phyloP scores from a whole-genome alignment of 37 sponge, comb jelly and placozoan genomes.

The Spongilla lacustris region DNA sequence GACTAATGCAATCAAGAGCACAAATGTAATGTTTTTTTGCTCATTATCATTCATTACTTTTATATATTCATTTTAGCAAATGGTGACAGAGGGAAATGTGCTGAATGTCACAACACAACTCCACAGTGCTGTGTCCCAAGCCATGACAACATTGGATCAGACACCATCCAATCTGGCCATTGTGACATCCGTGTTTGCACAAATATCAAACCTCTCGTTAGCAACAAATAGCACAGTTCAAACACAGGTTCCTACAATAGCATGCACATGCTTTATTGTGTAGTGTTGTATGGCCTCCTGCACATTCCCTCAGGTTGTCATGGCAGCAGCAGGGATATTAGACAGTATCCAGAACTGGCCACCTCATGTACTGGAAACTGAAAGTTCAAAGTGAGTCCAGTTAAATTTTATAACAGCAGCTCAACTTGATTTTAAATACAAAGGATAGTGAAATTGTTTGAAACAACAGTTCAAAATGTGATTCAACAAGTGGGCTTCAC shows the following conservation, averaged over 20 bases:
- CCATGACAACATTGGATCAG: neutral
- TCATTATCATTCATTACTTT: neutral
- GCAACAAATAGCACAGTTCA: neutral
- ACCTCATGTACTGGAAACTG: slow-evolving; percentile 9
- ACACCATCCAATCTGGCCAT: neutral
- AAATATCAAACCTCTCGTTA: neutral
- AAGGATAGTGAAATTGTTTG: slow-evolving; percentile 44
- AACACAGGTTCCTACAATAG: neutral
- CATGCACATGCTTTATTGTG: no score
- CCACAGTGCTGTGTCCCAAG: neutral
- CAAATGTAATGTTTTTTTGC: neutral
- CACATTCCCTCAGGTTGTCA: slow-evolving; percentile 40
- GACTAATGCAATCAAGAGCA: neutral
- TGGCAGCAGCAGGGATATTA: slow-evolving; percentile 19
- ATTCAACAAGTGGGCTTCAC: slow-evolving; percentile 27
- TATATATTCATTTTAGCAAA: neutral
- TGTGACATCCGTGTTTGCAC: neutral
- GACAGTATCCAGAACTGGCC: slow-evolving; percentile 53
- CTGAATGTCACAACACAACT: neutral
- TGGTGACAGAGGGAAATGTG: neutral
- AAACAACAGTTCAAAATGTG: slow-evolving; percentile 34
- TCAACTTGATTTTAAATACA: slow-evolving; percentile 11
- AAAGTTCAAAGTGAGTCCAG: slow-evolving; percentile 22
- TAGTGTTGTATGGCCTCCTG: neutral
- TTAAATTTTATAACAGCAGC: neutral